Evolutionary conservation across 2,797 vertebrate genomes (phyloP).

Genomic region (Chromobotia macracanthus): DNA sequence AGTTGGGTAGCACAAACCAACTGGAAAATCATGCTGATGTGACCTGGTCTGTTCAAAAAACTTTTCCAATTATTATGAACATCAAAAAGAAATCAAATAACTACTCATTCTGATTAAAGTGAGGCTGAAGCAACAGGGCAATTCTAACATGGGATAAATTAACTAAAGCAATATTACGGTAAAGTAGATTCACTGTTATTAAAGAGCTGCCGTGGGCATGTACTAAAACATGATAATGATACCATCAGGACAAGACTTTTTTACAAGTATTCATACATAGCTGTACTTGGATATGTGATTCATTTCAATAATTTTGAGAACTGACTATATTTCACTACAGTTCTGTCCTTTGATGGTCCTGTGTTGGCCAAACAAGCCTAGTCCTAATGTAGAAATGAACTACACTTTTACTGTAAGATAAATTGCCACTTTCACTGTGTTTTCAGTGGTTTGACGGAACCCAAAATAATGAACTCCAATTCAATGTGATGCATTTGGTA

Average conservation of each 20-base stretch:
- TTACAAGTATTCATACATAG: background rate
- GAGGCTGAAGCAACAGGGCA: background rate
- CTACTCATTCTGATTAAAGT: background rate
- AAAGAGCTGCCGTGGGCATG: conserved; percentile 2
- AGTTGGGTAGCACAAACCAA: background rate
- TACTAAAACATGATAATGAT: conserved; percentile 33
- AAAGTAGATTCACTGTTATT: background rate
- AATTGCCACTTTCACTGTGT: conserved; percentile 7
- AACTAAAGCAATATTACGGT: conserved; percentile 7
- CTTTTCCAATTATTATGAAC: background rate
- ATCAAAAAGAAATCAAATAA: background rate
- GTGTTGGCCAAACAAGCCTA: conserved; percentile 1
- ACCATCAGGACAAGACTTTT: conserved; percentile 12
- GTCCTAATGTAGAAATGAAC: background rate
- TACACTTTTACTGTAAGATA: conserved; percentile 7
- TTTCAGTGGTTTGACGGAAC: conserved; percentile 22
- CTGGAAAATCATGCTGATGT: background rate
- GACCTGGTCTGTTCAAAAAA: background rate
- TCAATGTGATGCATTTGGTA: conserved; percentile 41
- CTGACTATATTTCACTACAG: background rate
- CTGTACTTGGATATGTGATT: conserved; percentile 11
- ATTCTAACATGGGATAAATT: conserved; percentile 15
- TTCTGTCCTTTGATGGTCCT: background rate
- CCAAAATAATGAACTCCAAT: conserved; percentile 29
- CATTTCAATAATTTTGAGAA: conserved; percentile 22